Evolutionary conservation across 2,797 vertebrate genomes (phyloP), one percentile per base, ranked within the genome.

Genomic region (Paratrypauchen microcephalus): DNA sequence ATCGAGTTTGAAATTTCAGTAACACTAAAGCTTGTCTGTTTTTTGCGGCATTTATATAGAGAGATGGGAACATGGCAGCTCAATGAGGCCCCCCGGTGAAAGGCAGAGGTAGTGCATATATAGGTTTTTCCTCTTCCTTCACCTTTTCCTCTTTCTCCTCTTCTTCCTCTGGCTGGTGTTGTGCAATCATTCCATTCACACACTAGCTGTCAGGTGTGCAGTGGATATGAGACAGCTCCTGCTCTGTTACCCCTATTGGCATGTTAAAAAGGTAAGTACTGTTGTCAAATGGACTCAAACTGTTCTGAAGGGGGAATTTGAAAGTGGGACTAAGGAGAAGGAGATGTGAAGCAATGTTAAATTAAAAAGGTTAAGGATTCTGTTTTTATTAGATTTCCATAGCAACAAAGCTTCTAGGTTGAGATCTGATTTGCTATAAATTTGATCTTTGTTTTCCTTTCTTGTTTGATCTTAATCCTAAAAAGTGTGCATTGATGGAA

Each of bases 21-120:
- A 36, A 9, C 32, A 9, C 32, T 9, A 36, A 36, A 36, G 2
- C 15, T 47, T 21, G 19, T 83, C 71, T 78, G 75, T 79, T 88
- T 36, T 86, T 81, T 79, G 75, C 77, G 69, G 63, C 74, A 70
- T 88, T 87, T 84, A 77, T 86, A 28, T 72, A 80, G 63, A 78
- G 75, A 77, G 76, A 69, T 0, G 61, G 23, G 19, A 26, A 66
- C 16, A 21, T 58, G 78, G 76, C 87, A 89, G 87, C 88, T 69
- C 89, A 82, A 91, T 79, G 81, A 84, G 78, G 80, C 87, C 91
- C 90, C 90, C 91, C 86, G 80, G 78, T 89, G 91, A 66, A 54
- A 60, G 71, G 9, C 9, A 18, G 12, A 0, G 47, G 76, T 57
- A 81, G 6, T 70, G 74, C 72, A 69, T 12, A 8, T 76, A 12